Evolutionary conservation across 2,888 invertebrate genomes (phyloP), one percentile per base, ranked within the genome.

Genomic region (Pyrrhosoma nymphula): DNA sequence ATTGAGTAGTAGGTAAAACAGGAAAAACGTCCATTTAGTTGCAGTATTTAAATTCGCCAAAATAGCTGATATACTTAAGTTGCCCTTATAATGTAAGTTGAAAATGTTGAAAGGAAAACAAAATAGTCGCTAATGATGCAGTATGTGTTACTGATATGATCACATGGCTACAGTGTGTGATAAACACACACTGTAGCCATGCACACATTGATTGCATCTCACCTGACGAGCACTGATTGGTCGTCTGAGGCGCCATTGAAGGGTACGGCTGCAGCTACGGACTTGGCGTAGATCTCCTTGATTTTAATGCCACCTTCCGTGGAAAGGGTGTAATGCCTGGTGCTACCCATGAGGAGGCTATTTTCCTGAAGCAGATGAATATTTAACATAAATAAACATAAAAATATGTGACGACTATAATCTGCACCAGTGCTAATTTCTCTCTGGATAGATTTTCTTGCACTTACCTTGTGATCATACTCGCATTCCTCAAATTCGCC

Each of bases 211-310:
- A n/a, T n/a, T 60, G 3, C 60, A 20, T 2, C 69, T n/a, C 12
- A 93, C 93, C 93, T 93, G 47, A 93, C 75, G 14, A 93, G 69
- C 26, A 93, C 69, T 30, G 93, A 60, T 93, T 93, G 93, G n/a
- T 93, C 93, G n/a, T 93, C 93, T 14, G 93, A 93, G 16, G 39
- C 47, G 16, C 93, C 93, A 39, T 69, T 39, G 93, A 93, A 93
- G 2, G 93, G 93, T 35, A 93, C 69, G 39, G 93, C 93, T 39
- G 93, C 93, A 18, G 93, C 47, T 2, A 93, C 39, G n/a, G 93
- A 93, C 35, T 75, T 30, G 55, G 93, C 56, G 75, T 69, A 93
- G 93, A 93, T 93, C 47, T 93, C 93, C 18, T 47, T 93, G 69
- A 93, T 56, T n/a, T 93, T 69, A 23, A 93, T 14, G 26, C 69